These are phyloP conservation scores for Arge pagana DNA, from an alignment of 2,888 invertebrate genomes.

Conservation along the genomic window DNA sequence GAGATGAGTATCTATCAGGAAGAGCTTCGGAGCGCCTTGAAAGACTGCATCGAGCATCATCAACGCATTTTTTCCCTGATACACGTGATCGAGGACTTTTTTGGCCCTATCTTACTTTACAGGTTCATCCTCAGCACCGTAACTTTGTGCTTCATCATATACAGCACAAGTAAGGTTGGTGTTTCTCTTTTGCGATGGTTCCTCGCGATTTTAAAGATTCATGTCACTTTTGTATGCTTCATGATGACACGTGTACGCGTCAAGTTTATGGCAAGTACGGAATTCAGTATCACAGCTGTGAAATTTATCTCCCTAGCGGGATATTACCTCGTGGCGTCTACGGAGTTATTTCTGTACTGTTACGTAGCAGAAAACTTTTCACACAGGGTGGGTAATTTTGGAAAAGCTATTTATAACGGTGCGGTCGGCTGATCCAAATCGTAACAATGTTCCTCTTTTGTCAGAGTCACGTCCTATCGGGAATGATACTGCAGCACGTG, in stretches of 20 bases:
- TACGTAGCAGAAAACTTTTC: conserved; percentile 1
- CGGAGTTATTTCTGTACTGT: conserved; percentile 1
- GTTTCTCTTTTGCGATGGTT: neutral
- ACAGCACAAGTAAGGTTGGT: conserved; percentile 8
- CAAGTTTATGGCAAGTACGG: neutral
- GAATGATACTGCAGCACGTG: too few species aligned
- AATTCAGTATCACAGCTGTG: conserved; percentile 3
- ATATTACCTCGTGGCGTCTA: neutral
- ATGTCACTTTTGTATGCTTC: neutral
- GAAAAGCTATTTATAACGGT: neutral
- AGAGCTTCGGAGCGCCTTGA: conserved; percentile 7
- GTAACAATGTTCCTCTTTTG: neutral
- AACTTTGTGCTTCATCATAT: conserved; percentile 14
- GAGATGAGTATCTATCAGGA: conserved; percentile 4
- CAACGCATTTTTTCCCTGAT: neutral
- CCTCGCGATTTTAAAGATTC: neutral
- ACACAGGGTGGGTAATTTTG: neutral
- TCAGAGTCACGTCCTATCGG: conserved; percentile 1
- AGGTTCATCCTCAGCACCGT: conserved; percentile 6
- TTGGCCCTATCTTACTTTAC: conserved; percentile 4
- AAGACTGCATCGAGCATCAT: conserved; percentile 13
- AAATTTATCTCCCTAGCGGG: conserved; percentile 4
- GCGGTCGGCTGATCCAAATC: neutral
- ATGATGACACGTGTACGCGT: too few species aligned
- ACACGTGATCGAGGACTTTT: neutral